Evolutionary conservation across 2,888 invertebrate genomes (phyloP).

Genomic region (Andrena fulva): DNA sequence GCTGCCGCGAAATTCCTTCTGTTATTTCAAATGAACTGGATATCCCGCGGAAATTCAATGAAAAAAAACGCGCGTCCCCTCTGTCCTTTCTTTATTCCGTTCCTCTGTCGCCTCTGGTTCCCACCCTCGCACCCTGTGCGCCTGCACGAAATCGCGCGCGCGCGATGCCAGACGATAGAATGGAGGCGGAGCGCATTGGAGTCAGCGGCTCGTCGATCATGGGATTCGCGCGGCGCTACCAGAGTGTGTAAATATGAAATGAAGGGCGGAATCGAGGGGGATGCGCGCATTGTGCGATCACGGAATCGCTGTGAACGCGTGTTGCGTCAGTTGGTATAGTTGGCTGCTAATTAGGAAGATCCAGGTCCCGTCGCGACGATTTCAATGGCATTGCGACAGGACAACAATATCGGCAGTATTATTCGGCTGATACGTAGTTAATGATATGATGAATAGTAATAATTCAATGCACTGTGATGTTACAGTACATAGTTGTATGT

Average conservation of each 20-base stretch:
- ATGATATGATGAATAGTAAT: too few relatives aligned
- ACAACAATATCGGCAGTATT: slow-evolving; percentile 18
- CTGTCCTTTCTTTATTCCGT: background rate
- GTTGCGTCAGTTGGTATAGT: slow-evolving; percentile 21
- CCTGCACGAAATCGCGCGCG: slow-evolving; percentile 6
- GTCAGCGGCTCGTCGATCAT: background rate
- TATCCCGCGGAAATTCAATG: slow-evolving; percentile 27
- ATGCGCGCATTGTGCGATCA: slow-evolving; percentile 9
- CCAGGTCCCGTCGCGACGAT: slow-evolving; percentile 16
- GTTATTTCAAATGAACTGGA: slow-evolving; percentile 22
- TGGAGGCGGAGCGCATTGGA: background rate
- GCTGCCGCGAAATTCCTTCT: slow-evolving; percentile 27
- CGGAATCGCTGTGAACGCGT: slow-evolving; percentile 24
- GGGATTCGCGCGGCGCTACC: background rate
- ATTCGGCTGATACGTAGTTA: background rate
- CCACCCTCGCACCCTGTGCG: background rate
- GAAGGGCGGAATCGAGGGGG: slow-evolving; percentile 29
- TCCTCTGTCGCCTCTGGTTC: background rate
- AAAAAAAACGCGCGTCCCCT: background rate
- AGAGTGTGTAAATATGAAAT: slow-evolving; percentile 5
- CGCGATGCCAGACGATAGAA: background rate
- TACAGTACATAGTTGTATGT: too few relatives aligned
- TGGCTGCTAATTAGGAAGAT: slow-evolving; percentile 31
- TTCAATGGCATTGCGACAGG: slow-evolving; percentile 3
- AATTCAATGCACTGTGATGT: too few relatives aligned